Percentiles rank a stretch among this genome's conserved stretches.
Conservation (phyloP, 1,140 invertebrate genomes). For the Diploscapter pachys region DNA sequence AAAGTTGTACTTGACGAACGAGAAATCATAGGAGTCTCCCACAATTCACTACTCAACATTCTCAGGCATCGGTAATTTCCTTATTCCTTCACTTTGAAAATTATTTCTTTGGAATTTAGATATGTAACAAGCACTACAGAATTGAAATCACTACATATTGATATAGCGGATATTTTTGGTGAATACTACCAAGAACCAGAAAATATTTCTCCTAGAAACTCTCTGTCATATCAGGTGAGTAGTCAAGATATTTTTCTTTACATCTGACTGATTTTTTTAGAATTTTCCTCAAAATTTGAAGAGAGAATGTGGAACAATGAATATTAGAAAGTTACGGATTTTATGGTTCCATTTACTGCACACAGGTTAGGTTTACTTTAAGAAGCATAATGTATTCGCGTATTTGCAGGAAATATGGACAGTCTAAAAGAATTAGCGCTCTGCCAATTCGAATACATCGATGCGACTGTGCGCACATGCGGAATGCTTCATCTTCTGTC, state of each 20-base stretch:
- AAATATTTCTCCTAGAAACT: constrained; percentile 6
- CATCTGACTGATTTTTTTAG: background rate
- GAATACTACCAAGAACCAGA: constrained; percentile 26
- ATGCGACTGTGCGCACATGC: constrained; percentile 46
- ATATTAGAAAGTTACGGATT: constrained; percentile 44
- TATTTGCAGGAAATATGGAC: constrained; percentile 52
- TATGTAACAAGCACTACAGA: constrained; percentile 11
- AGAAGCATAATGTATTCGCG: constrained; percentile 19
- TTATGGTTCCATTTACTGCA: constrained; percentile 57
- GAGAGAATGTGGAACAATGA: constrained; percentile 45
- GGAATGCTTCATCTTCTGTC: constrained; percentile 50
- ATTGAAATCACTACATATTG: constrained; percentile 26
- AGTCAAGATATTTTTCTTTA: background rate
- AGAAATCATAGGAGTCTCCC: constrained; percentile 4
- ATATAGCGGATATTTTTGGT: constrained; percentile 27
- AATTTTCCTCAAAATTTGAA: constrained; percentile 28
- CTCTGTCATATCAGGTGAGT: constrained; percentile 29
- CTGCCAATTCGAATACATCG: constrained; percentile 56
- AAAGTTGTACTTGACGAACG: constrained; percentile 25
- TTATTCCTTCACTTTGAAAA: background rate
- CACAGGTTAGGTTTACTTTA: constrained; percentile 37
- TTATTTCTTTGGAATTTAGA: background rate
- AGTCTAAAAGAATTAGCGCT: constrained; percentile 47
- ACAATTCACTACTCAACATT: background rate
- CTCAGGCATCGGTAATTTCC: constrained; percentile 1